Percentiles rank a stretch among this genome's conserved stretches.
phyloP scores from a whole-genome alignment of 2,888 invertebrate genomes.

The Coronaproctus castanopsis region DNA sequence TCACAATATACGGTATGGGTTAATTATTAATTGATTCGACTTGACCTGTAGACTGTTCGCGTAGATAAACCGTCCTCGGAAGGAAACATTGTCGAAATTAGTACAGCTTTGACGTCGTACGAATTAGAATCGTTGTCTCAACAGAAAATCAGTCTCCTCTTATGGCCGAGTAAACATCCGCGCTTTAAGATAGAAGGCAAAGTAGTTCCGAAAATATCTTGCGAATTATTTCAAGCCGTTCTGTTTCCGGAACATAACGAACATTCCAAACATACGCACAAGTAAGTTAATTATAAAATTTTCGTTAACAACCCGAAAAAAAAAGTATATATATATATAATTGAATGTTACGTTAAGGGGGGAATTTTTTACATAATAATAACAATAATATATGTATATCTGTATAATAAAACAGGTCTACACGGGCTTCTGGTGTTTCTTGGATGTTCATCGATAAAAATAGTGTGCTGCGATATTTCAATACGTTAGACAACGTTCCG shows the following conservation, averaged over 20 bases:
- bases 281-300: slow-evolving; percentile 1
- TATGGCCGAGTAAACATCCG: slow-evolving; percentile 47
- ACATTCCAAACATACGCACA: not conserved
- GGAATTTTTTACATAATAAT: too few species aligned
- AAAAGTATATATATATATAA: not conserved
- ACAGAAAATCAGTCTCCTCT: slow-evolving; percentile 38
- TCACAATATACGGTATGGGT: too few species aligned
- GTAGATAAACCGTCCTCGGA: slow-evolving; percentile 54
- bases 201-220: slow-evolving; percentile 51
- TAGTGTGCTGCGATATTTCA: slow-evolving; percentile 55
- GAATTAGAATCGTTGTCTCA: slow-evolving; percentile 55
- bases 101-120: slow-evolving; percentile 52
- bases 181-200: slow-evolving; percentile 45
- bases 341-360: too few species aligned
- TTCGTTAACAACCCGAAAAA: not conserved
- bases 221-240: slow-evolving; percentile 54
- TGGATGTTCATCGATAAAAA: slow-evolving; percentile 59
- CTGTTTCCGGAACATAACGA: slow-evolving; percentile 1
- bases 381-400: too few species aligned
- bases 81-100: slow-evolving; percentile 54
- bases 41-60: slow-evolving; percentile 39
- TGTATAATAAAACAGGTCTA: too few species aligned
- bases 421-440: slow-evolving; percentile 39
- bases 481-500: slow-evolving; percentile 31
- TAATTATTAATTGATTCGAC: too few species aligned